phyloP scores from a whole-genome alignment of 2,888 invertebrate species.

The Apamea crenata region DNA sequence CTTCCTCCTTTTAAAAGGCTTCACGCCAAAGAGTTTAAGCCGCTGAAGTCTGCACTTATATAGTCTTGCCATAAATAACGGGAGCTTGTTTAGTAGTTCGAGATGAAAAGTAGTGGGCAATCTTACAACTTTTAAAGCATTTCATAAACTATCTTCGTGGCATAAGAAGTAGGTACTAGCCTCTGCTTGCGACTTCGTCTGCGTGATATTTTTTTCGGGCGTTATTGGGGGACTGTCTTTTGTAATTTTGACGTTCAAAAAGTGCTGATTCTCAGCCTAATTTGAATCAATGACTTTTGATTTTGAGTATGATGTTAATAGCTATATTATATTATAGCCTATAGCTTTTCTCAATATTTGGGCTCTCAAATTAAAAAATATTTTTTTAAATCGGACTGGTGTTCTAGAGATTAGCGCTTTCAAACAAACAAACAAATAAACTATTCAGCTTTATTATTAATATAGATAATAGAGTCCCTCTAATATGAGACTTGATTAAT shows the following conservation, averaged over 20 bases:
- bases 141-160: slow-evolving; percentile 16
- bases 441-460: not conserved
- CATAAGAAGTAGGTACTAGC: not conserved
- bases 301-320: too few relatives aligned
- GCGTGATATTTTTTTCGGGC: not conserved
- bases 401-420: not conserved
- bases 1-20: slow-evolving; percentile 21
- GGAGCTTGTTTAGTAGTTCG: slow-evolving; percentile 40
- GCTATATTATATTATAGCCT: too few relatives aligned
- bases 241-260: too few relatives aligned
- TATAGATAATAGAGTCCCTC: not conserved
- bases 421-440: not conserved
- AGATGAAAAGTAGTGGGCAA: slow-evolving; percentile 40
- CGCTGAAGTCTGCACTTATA: slow-evolving; percentile 22
- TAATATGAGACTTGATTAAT: slow-evolving; percentile 12
- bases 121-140: slow-evolving; percentile 27
- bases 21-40: slow-evolving; percentile 27
- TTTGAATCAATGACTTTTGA: too few relatives aligned
- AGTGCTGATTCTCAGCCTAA: too few relatives aligned
- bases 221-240: too few relatives aligned
- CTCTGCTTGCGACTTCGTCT: not conserved
- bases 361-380: not conserved
- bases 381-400: not conserved
- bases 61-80: slow-evolving; percentile 46
- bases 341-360: too few relatives aligned